phyloP scores from a whole-genome alignment of 2,113 vertebrate genomes.

The Mola mola region DNA sequence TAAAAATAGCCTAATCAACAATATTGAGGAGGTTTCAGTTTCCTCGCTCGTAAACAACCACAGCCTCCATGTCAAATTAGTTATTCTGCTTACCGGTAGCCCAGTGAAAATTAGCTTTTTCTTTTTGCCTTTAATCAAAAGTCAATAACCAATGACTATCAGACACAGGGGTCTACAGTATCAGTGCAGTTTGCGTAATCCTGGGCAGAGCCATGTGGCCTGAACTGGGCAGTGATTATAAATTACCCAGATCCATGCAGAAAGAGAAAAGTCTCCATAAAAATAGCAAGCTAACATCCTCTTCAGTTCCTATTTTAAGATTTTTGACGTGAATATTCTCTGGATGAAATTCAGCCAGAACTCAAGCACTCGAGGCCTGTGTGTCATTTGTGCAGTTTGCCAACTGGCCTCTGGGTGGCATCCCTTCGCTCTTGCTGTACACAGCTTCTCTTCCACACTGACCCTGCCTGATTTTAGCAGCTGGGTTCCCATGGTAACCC shows the following conservation, averaged over 20 bases:
- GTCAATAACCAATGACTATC: slow-evolving; percentile 55
- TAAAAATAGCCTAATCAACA: slow-evolving; percentile 67
- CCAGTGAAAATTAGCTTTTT: slow-evolving; percentile 59
- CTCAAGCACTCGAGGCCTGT: slow-evolving; percentile 2
- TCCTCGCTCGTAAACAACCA: slow-evolving; percentile 35
- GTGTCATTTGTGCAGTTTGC: slow-evolving; percentile 59
- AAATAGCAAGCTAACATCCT: not conserved
- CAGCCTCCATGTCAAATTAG: slow-evolving; percentile 43
- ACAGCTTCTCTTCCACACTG: slow-evolving; percentile 59
- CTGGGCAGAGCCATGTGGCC: slow-evolving; percentile 6
- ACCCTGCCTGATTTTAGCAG: slow-evolving; percentile 80
- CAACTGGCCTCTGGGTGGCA: slow-evolving; percentile 67
- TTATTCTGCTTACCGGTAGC: slow-evolving; percentile 42
- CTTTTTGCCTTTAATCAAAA: slow-evolving; percentile 59
- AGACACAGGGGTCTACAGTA: slow-evolving; percentile 25
- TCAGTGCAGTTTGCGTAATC: slow-evolving; percentile 40
- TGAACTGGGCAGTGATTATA: not conserved
- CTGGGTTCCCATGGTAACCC: slow-evolving; percentile 81
- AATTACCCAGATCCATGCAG: slow-evolving; percentile 5
- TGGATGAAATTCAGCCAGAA: not conserved
- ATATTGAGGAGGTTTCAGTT: slow-evolving; percentile 49
- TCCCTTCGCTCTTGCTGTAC: slow-evolving; percentile 58
- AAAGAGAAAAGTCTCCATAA: not conserved
- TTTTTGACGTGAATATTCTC: not conserved
- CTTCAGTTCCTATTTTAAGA: not conserved